A percentile compares a stretch with the other conserved stretches of the same genome.
phyloP scores from a whole-genome alignment of 1,140 invertebrate genomes.

The Triops longicaudatus region DNA sequence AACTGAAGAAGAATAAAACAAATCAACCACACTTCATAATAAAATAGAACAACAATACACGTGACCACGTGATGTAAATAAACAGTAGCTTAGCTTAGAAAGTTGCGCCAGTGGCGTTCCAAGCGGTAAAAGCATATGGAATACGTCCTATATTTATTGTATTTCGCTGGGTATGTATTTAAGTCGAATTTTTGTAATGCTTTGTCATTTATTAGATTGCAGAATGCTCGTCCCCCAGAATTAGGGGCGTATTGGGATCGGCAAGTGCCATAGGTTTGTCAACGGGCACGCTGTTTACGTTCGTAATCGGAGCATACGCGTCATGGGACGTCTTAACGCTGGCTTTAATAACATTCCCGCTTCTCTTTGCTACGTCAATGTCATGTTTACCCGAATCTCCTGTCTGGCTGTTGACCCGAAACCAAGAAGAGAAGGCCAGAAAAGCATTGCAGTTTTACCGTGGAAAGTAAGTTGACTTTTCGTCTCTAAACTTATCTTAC shows the following conservation, averaged over 20 bases:
- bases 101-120: too few species aligned
- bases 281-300: slow-evolving; percentile 63
- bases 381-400: slow-evolving; percentile 50
- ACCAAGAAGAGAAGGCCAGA: slow-evolving; percentile 59
- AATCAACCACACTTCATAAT: too few species aligned
- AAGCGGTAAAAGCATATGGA: too few species aligned
- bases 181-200: slow-evolving; percentile 25
- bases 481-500: not conserved
- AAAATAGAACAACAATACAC: too few species aligned
- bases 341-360: slow-evolving; percentile 50
- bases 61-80: too few species aligned
- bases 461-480: slow-evolving; percentile 41
- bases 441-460: slow-evolving; percentile 68
- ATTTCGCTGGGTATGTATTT: too few species aligned
- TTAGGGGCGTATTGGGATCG: slow-evolving; percentile 68
- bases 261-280: slow-evolving; percentile 59
- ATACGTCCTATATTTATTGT: too few species aligned
- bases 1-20: too few species aligned
- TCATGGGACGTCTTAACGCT: slow-evolving; percentile 57
- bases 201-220: slow-evolving; percentile 42
- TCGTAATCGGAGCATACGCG: slow-evolving; percentile 62
- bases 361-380: slow-evolving; percentile 49
- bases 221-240: slow-evolving; percentile 55
- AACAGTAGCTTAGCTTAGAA: too few species aligned
- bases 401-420: slow-evolving; percentile 44